phyloP scores from a whole-genome alignment of 2,797 vertebrate genomes.

The Paramormyrops hopkinsi region DNA sequence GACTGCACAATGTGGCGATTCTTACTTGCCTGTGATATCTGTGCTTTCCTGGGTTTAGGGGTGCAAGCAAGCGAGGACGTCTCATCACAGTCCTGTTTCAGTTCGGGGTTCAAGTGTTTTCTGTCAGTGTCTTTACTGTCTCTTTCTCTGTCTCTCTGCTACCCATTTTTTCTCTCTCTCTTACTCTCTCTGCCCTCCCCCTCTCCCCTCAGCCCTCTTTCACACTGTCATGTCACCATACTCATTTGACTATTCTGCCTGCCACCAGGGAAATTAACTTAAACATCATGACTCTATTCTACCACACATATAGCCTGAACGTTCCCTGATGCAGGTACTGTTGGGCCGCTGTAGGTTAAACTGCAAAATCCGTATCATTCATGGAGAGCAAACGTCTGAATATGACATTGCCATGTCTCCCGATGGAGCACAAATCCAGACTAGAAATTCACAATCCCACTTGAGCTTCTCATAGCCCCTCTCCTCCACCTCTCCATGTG shows the following conservation, averaged over 20 bases:
- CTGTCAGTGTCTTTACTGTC: not conserved
- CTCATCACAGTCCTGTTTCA: not conserved
- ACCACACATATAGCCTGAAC: not conserved
- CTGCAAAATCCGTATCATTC: not conserved
- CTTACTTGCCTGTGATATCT: not conserved
- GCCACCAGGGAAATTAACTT: not conserved
- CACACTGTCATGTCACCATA: not conserved
- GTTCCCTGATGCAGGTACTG: not conserved
- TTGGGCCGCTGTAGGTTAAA: not conserved
- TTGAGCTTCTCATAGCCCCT: not conserved
- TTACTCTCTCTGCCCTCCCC: not conserved
- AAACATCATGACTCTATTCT: not conserved
- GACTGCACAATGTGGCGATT: not conserved
- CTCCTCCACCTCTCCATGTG: not conserved
- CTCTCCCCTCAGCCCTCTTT: not conserved
- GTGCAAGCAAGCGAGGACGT: not conserved
- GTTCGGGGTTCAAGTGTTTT: not conserved
- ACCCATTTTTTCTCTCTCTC: not conserved
- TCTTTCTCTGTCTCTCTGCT: not conserved
- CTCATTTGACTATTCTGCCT: not conserved
- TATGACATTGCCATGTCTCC: not conserved
- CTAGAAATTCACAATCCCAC: not conserved
- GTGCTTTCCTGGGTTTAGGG: not conserved
- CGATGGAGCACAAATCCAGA: not conserved
- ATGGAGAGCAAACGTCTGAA: not conserved